Conservation (phyloP, 2,888 invertebrate genomes). For the Amiota mariae region DNA sequence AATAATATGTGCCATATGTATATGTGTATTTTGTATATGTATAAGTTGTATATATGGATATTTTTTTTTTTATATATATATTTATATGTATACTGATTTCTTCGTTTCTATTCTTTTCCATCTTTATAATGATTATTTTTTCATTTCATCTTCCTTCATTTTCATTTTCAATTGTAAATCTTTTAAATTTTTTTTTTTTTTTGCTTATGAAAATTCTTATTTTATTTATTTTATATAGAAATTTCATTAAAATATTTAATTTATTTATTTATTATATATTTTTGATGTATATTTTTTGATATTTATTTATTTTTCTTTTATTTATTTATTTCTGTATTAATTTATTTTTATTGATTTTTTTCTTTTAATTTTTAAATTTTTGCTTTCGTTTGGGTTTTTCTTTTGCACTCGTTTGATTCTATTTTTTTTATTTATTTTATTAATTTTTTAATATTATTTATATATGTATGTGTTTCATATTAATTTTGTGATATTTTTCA, state of each 20-base stretch:
- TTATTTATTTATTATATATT: too few relatives aligned
- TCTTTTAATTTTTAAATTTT: slow-evolving; percentile 1
- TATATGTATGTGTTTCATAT: too few relatives aligned
- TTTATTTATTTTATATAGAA: background rate
- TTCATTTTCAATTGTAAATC: background rate
- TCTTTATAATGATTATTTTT: slow-evolving; percentile 3
- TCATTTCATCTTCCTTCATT: background rate
- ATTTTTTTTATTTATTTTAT: slow-evolving; percentile 37
- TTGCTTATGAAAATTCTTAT: background rate
- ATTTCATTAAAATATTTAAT: background rate
- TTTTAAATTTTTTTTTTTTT: slow-evolving; percentile 17
- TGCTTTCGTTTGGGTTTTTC: slow-evolving; percentile 33
- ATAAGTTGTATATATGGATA: slow-evolving; percentile 41
- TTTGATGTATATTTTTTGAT: too few relatives aligned
- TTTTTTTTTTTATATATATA: slow-evolving; percentile 48
- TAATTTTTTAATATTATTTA: slow-evolving; percentile 43
- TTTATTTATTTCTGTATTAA: slow-evolving; percentile 17
- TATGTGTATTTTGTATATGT: slow-evolving; percentile 44
- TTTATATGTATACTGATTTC: slow-evolving; percentile 51
- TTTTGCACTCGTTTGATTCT: slow-evolving; percentile 17
- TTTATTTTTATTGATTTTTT: slow-evolving; percentile 14
- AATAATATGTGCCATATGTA: slow-evolving; percentile 49
- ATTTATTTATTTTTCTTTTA: too few relatives aligned
- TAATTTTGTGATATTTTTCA: slow-evolving; percentile 27
- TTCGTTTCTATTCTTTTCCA: slow-evolving; percentile 20